Base-by-base conservation (phyloP, 2,888 invertebrate species). In the Syrista parreyssii region DNA sequence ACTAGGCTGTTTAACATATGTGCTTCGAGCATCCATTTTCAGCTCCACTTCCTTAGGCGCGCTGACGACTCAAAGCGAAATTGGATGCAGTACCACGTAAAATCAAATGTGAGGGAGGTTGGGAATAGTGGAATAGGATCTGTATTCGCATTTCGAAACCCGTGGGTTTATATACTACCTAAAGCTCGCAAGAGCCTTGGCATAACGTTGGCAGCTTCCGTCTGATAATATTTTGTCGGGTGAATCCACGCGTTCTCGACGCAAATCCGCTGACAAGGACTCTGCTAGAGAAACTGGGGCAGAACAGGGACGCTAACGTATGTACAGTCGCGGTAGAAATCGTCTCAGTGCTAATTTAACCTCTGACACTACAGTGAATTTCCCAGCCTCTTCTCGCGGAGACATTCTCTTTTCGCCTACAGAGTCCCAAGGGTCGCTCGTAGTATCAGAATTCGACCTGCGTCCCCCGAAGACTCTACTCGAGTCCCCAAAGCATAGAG, bases 231-330 rank as follows among this genome's bases (percentile, higher is more conserved):
- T 77, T 74, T 77, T 68, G 68, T 35, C 73, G 33, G 74, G 73
- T 55, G 74, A 77, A 77, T 77, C 68, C 77, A 74, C 77, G 77
- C 71, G 77, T 68, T 33, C 74, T 34, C 40, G 68, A 77, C 73
- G 77, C 77, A 77, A 77, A 74, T 77, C 74, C 76, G 69, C 55
- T 34, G 76, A 76, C 76, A 68, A 74, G 77, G 68, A 77, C 68
- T 34, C 34, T 68, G 74, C 11, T 30, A 73, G 77, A 35, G 73
- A 74, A 77, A 55, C 73, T 71, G 71, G 71, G 71, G 71, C 71
- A 71, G 71, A 71, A 71, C 71, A 71, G 71, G 71, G 11, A 71
- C 71, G 71, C 71, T 30, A 71, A 71, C 71, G 71, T 71, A 30
- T 30, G 71, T 71, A 71, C 71, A 71, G 71, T 30, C 71, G 31